These are phyloP conservation scores for Dryococelus australis DNA, from an alignment of 2,888 invertebrate species.

Conservation along the genomic window DNA sequence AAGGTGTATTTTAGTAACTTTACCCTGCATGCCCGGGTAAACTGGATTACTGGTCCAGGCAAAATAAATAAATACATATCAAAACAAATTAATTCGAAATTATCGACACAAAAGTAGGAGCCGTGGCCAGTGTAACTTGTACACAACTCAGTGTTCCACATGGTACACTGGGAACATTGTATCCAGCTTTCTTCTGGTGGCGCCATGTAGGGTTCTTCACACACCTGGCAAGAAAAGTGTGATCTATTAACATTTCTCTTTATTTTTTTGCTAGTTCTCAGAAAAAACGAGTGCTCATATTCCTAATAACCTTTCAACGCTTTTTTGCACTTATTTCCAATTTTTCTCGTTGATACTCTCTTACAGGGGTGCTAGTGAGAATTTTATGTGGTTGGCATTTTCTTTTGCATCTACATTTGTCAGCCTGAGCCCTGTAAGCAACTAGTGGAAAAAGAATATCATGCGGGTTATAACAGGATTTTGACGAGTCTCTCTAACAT, in stretches of 20 bases:
- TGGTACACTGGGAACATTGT: background rate
- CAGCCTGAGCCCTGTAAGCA: background rate
- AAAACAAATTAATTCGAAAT: background rate
- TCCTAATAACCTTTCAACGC: too few species aligned
- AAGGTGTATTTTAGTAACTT: background rate
- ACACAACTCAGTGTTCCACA: background rate
- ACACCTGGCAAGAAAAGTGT: background rate
- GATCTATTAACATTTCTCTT: background rate
- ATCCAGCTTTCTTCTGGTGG: constrained; percentile 3
- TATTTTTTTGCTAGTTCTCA: background rate
- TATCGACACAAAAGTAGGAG: background rate
- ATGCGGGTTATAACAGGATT: background rate
- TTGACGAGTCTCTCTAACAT: background rate
- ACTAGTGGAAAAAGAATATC: background rate
- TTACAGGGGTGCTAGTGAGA: background rate
- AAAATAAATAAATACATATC: background rate
- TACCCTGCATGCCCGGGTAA: background rate
- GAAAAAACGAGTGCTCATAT: background rate
- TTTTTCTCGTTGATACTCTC: background rate
- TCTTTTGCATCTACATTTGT: background rate
- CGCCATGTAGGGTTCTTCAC: background rate
- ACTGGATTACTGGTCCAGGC: too few species aligned
- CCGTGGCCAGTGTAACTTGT: background rate
- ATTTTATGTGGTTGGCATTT: background rate
- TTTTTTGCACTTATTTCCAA: background rate